Evolutionary conservation across 2,888 invertebrate genomes (phyloP), one percentile per base, ranked within the genome.

Genomic region (Julus scanicus): DNA sequence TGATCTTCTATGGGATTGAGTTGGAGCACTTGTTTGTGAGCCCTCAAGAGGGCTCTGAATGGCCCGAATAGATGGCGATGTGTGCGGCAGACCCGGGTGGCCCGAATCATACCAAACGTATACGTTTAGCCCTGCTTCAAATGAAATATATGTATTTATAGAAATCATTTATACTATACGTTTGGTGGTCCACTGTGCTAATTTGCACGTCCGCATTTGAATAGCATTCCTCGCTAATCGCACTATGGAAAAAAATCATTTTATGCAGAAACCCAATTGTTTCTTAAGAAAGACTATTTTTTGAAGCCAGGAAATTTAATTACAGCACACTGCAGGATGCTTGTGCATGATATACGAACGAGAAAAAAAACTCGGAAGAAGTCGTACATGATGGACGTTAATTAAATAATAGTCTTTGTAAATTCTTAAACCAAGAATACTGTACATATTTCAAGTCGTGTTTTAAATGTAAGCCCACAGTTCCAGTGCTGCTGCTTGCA

Each of bases 71-170:
- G 80, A 44, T 3, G 40, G 37, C 87, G 84, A 71, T 84, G 87
- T 87, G 87, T 87, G 87, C 29, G 87, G 87, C 87, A 48, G 40
- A 40, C 83, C n/a, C 48, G 87, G 87, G 87, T 71, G 87, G 87
- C 83, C 71, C 71, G 9, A 44, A 37, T 37, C 80, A 44, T 8
- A 80, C 80, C 80, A 13, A 71, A 71, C 53, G 3, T 53, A 13
- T 17, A 53, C 53, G 63, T 63, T 63, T 63, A 63, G 63, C 4
- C n/a, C 63, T 20, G n/a, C 63, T 63, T 20, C 63, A 29, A 4
- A 1, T 5, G 37, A 39, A 71, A 39, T 3, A 13, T 37, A 39
- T 15, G 15, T 37, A 37, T 80, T 80, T 80, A 11, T 80, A 9
- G 80, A 39, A 37, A 29, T 80, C 80, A 80, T 80, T 37, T 80